Conservation (phyloP, 2,888 invertebrate genomes). For the Leptura quadrifasciata region DNA sequence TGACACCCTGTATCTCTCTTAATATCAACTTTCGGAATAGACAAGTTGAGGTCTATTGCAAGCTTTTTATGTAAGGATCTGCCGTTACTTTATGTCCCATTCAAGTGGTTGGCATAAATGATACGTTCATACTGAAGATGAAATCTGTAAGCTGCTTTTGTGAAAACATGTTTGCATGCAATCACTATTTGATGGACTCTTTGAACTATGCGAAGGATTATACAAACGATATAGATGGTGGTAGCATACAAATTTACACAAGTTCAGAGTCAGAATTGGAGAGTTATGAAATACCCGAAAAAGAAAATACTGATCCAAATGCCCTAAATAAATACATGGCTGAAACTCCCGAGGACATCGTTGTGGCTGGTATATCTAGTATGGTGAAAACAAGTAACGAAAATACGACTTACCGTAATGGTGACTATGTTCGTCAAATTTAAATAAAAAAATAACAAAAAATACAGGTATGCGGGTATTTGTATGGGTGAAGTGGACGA, state of each 20-base stretch:
- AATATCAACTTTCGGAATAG: no score
- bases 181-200: constrained; percentile 7
- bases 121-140: neutral
- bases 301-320: constrained; percentile 4
- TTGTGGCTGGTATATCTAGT: neutral
- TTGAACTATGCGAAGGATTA: neutral
- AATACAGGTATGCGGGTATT: neutral
- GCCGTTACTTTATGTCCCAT: no score
- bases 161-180: constrained; percentile 7
- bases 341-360: neutral
- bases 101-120: neutral
- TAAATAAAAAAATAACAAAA: neutral
- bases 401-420: constrained; percentile 7
- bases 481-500: constrained; percentile 7
- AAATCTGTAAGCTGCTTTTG: constrained; percentile 7
- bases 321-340: neutral
- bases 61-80: no score
- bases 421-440: constrained; percentile 2
- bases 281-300: neutral
- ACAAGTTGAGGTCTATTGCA: no score
- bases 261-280: neutral
- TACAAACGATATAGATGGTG: neutral
- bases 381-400: neutral
- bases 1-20: no score
- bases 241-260: neutral